These are phyloP conservation scores for Tenebrio molitor DNA, from an alignment of 1,140 invertebrate species.

Conservation along the genomic window DNA sequence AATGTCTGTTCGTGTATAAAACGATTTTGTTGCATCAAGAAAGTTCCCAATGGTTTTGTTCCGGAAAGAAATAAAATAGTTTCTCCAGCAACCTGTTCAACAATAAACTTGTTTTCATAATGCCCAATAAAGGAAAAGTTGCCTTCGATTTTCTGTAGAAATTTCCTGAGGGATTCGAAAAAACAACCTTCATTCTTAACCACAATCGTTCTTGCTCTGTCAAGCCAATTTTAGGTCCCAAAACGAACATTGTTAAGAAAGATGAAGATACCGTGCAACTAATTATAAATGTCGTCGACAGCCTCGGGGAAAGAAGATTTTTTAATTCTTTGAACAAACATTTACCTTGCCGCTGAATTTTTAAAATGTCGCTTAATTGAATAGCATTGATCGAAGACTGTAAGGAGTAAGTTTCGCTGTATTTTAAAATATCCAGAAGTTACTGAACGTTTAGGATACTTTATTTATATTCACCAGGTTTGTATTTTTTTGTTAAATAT, in stretches of 20 bases:
- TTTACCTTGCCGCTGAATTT: too few species aligned
- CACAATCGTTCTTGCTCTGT: background rate
- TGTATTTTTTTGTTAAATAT: slow-evolving; percentile 35
- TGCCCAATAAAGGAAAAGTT: too few species aligned
- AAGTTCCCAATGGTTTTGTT: background rate
- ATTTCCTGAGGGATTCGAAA: too few species aligned
- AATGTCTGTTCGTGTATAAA: background rate
- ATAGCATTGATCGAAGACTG: background rate
- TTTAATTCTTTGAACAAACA: background rate
- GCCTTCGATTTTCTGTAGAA: too few species aligned
- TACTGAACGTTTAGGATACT: slow-evolving; percentile 26
- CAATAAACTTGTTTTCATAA: too few species aligned
- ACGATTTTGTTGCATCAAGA: background rate
- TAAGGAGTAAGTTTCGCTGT: slow-evolving; percentile 17
- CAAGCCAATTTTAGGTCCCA: slow-evolving; percentile 26
- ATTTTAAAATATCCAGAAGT: slow-evolving; percentile 13
- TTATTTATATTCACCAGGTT: slow-evolving; percentile 30
- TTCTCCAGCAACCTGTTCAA: too few species aligned
- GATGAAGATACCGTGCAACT: slow-evolving; percentile 5
- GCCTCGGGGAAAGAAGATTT: slow-evolving; percentile 11
- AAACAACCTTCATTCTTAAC: too few species aligned
- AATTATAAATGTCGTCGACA: slow-evolving; percentile 22
- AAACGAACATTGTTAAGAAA: slow-evolving; percentile 13
- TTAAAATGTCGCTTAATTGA: background rate
- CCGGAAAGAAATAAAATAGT: background rate